A percentile compares a stretch with the other conserved stretches of the same genome.
phyloP scores from a whole-genome alignment of 2,113 vertebrate species.

The Datnioides undecimradiatus region DNA sequence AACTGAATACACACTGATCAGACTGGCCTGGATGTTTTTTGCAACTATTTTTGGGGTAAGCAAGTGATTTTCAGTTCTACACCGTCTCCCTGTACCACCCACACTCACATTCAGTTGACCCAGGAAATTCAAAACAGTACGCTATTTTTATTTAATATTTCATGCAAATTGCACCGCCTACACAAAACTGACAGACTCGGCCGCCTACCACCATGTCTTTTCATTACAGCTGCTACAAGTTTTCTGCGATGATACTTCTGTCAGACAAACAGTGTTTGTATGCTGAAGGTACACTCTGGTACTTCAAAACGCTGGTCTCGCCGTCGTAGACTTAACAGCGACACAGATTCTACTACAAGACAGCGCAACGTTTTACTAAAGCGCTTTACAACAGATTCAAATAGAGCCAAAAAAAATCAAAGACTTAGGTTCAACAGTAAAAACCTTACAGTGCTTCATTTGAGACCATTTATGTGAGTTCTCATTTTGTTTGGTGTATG shows the following conservation, averaged over 20 bases:
- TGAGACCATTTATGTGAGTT: no score
- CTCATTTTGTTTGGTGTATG: no score
- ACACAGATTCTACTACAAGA: neutral
- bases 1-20: slow-evolving; percentile 11
- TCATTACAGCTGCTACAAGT: slow-evolving; percentile 36
- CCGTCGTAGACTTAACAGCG: neutral
- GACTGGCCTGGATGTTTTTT: slow-evolving; percentile 23
- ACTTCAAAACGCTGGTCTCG: neutral
- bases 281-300: slow-evolving; percentile 2
- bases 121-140: slow-evolving; percentile 60
- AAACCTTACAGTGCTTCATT: neutral
- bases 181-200: slow-evolving; percentile 57
- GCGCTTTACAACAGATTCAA: neutral
- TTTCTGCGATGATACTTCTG: slow-evolving; percentile 36
- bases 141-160: slow-evolving; percentile 67
- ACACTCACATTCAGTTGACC: slow-evolving; percentile 66
- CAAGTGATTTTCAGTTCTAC: slow-evolving; percentile 43
- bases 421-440: no score
- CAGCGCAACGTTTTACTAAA: neutral
- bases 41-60: slow-evolving; percentile 19
- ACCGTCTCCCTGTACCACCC: slow-evolving; percentile 55
- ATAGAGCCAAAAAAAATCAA: neutral
- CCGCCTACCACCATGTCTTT: slow-evolving; percentile 30
- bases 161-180: slow-evolving; percentile 68
- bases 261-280: slow-evolving; percentile 6